Evolutionary conservation across 2,797 vertebrate genomes (phyloP).

Genomic region (Pseudochromis fuscus): DNA sequence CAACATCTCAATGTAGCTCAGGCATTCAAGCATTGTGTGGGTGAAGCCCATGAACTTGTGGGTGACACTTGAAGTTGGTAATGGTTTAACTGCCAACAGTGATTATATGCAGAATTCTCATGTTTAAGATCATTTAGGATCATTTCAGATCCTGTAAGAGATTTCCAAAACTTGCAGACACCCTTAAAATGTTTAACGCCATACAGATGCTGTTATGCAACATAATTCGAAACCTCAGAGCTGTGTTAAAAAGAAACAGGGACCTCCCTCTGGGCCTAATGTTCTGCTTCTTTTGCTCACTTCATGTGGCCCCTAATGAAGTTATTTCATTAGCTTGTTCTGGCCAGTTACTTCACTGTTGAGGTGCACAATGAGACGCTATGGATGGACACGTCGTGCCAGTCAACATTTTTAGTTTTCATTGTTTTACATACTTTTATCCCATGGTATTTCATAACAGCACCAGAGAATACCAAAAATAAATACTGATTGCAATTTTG

Average conservation of each 20-base stretch:
- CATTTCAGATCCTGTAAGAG: slow-evolving; percentile 19
- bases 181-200: slow-evolving; percentile 35
- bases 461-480: slow-evolving; percentile 13
- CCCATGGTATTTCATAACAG: slow-evolving; percentile 38
- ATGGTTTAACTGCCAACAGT: background rate
- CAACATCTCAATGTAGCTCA: slow-evolving; percentile 42
- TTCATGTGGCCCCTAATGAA: slow-evolving; percentile 64
- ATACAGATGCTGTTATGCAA: slow-evolving; percentile 65
- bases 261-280: slow-evolving; percentile 48
- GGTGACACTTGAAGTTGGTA: background rate
- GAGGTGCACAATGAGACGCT: slow-evolving; percentile 20
- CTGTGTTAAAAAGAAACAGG: slow-evolving; percentile 46
- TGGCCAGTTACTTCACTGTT: slow-evolving; percentile 24
- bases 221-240: slow-evolving; percentile 45
- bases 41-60: slow-evolving; percentile 17
- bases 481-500: slow-evolving; percentile 6
- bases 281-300: slow-evolving; percentile 58
- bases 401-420: slow-evolving; percentile 31
- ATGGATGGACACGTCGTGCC: slow-evolving; percentile 21
- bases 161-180: slow-evolving; percentile 27
- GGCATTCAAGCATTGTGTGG: slow-evolving; percentile 19
- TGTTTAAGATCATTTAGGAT: slow-evolving; percentile 17
- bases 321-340: slow-evolving; percentile 62
- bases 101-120: background rate
- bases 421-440: slow-evolving; percentile 29